Evolutionary conservation across 2,888 invertebrate species (phyloP).

Genomic region (Clivina fossor): DNA sequence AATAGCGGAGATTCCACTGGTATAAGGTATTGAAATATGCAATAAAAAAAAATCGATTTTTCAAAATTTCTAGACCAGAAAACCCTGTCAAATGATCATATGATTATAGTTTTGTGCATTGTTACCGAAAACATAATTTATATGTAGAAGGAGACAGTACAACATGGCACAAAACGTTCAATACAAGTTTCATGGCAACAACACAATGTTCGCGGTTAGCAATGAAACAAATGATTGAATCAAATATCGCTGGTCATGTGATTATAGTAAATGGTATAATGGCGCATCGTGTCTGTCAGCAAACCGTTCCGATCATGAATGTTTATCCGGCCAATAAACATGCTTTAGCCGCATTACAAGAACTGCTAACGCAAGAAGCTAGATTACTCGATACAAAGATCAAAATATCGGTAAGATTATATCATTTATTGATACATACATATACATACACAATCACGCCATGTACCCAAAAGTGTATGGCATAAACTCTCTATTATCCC

Average conservation of each 20-base stretch:
- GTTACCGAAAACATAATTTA: too few relatives aligned
- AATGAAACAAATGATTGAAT: not conserved
- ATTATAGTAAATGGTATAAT: not conserved
- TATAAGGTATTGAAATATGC: too few relatives aligned
- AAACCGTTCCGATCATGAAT: not conserved
- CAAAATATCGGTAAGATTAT: not conserved
- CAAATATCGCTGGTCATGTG: constrained; percentile 1
- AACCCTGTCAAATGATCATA: too few relatives aligned
- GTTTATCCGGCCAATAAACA: not conserved
- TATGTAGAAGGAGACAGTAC: not conserved
- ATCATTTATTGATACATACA: too few relatives aligned
- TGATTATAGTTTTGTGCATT: too few relatives aligned
- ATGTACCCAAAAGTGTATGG: too few relatives aligned
- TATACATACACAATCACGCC: too few relatives aligned
- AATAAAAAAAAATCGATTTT: too few relatives aligned
- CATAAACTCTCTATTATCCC: too few relatives aligned
- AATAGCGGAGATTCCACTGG: too few relatives aligned
- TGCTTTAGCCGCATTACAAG: constrained; percentile 3
- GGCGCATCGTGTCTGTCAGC: not conserved
- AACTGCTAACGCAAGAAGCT: constrained; percentile 5
- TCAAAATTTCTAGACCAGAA: too few relatives aligned
- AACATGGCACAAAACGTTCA: not conserved
- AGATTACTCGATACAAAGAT: constrained; percentile 3
- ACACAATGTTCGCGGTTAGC: not conserved
- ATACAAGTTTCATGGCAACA: not conserved